A percentile compares a stretch with the other conserved stretches of the same genome.
Conservation (phyloP, 1,140 invertebrate species). For the Goniozus legneri region DNA sequence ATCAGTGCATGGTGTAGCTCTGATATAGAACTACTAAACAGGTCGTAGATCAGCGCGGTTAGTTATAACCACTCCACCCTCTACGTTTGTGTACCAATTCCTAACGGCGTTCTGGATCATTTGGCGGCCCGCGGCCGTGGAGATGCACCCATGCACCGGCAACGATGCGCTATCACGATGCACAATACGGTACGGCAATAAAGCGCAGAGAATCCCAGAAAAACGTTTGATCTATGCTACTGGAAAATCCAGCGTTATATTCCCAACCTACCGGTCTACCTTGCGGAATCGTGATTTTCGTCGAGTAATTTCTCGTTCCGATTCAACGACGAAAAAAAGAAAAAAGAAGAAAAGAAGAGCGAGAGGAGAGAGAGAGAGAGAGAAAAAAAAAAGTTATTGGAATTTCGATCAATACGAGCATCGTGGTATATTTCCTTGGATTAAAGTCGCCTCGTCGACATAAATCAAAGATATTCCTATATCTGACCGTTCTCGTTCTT, state of each 20-base stretch:
- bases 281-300: not conserved
- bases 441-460: not conserved
- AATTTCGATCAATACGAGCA: not conserved
- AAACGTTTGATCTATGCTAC: conserved; percentile 8
- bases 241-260: not conserved
- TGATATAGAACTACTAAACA: conserved; percentile 56
- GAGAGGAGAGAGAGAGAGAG: not conserved
- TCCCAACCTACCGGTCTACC: not conserved
- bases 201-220: conserved; percentile 19
- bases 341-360: not conserved
- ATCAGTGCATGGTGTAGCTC: conserved; percentile 41
- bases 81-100: conserved; percentile 40
- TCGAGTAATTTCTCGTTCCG: not conserved
- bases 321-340: not conserved
- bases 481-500: conserved; percentile 10
- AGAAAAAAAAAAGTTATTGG: not conserved
- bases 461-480: conserved; percentile 23
- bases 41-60: conserved; percentile 52
- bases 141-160: conserved; percentile 41
- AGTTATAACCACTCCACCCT: conserved; percentile 36
- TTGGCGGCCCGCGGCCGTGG: conserved; percentile 50
- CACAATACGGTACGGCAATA: conserved; percentile 26
- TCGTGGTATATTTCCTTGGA: not conserved
- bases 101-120: conserved; percentile 54
- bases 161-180: conserved; percentile 38